phyloP scores from a whole-genome alignment of 2,888 invertebrate species.

The Orchestes rusci region DNA sequence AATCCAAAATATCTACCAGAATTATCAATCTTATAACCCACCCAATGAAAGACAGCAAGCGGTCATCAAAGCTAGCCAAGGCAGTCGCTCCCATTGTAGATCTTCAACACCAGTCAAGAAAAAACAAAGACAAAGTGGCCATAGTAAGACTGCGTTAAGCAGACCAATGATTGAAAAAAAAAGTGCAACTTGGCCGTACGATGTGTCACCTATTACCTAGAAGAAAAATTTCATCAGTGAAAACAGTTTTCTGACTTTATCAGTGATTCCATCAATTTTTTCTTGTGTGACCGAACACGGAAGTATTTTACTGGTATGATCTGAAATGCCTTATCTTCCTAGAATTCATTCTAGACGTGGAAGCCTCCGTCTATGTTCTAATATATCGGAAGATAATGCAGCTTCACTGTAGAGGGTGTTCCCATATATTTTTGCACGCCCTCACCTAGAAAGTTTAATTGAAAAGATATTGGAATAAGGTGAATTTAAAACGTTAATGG shows the following conservation, averaged over 20 bases:
- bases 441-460: too few relatives aligned
- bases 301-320: too few relatives aligned
- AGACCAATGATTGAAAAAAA: conserved; percentile 89
- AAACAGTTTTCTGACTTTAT: not conserved
- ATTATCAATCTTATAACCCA: conserved; percentile 39
- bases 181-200: conserved; percentile 71
- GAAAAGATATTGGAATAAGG: too few relatives aligned
- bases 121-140: conserved; percentile 84
- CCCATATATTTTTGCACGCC: too few relatives aligned
- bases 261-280: not conserved
- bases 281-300: too few relatives aligned
- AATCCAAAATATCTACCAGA: too few relatives aligned
- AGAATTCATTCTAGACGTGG: too few relatives aligned
- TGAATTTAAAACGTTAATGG: too few relatives aligned
- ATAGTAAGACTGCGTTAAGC: conserved; percentile 78
- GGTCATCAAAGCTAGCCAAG: conserved; percentile 78
- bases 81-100: conserved; percentile 73
- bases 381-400: too few relatives aligned
- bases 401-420: too few relatives aligned
- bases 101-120: conserved; percentile 83
- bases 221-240: not conserved
- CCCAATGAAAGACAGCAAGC: conserved; percentile 75
- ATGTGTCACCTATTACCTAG: conserved; percentile 78
- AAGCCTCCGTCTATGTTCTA: too few relatives aligned
- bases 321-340: too few relatives aligned